phyloP scores from a whole-genome alignment of 2,797 vertebrate species.

The Borostomias antarcticus region DNA sequence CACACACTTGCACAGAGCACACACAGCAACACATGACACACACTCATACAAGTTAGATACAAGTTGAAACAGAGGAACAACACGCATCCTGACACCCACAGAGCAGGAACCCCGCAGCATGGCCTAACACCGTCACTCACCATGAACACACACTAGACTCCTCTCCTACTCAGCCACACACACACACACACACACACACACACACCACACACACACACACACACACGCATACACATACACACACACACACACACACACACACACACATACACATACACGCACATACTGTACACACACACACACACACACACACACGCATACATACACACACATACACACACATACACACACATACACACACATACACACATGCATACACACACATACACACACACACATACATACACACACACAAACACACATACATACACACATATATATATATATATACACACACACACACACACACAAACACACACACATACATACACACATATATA shows the following conservation, averaged over 20 bases:
- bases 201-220: conserved; percentile 19
- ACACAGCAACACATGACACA: not conserved
- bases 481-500: too few species aligned
- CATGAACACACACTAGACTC: conserved; percentile 74
- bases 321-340: conserved; percentile 36
- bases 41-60: not conserved
- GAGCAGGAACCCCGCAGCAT: conserved; percentile 48
- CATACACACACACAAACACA: too few species aligned
- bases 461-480: conserved; percentile 36
- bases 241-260: too few species aligned
- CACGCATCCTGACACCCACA: conserved; percentile 50
- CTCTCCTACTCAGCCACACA: conserved; percentile 66
- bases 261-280: too few species aligned
- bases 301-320: too few species aligned
- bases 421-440: not conserved
- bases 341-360: conserved; percentile 28
- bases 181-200: conserved; percentile 35
- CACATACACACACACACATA: too few species aligned
- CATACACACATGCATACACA: conserved; percentile 38
- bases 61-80: conserved; percentile 37
- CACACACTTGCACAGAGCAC: conserved; percentile 2
- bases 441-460: conserved; percentile 24
- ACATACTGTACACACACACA: too few species aligned
- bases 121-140: conserved; percentile 76
- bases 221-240: too few species aligned